Percentiles rank a stretch among this genome's conserved stretches.
phyloP scores from a whole-genome alignment of 2,888 invertebrate genomes.

The Lithophane ornitopus region DNA sequence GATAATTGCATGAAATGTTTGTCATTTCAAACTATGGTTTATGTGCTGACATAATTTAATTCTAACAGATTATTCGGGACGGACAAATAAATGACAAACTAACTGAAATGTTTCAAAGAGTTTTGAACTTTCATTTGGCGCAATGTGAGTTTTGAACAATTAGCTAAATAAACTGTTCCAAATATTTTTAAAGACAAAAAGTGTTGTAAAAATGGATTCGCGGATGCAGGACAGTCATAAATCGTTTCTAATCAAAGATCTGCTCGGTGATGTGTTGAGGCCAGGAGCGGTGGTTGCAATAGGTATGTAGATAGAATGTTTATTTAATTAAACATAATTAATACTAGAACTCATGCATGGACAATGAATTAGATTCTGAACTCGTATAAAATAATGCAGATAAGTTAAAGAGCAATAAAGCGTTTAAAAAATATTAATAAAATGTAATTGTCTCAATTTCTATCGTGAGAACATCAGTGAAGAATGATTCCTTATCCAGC shows the following conservation, averaged over 20 bases:
- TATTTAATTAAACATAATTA: not conserved
- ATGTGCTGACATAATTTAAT: not conserved
- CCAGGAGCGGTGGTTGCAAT: constrained; percentile 73
- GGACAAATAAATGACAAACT: too few species aligned
- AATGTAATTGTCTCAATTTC: not conserved
- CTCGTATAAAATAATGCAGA: too few species aligned
- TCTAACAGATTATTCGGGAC: not conserved
- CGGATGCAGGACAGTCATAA: constrained; percentile 92
- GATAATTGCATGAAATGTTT: constrained; percentile 11
- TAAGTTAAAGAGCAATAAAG: too few species aligned
- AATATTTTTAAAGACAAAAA: constrained; percentile 1
- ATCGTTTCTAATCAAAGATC: constrained; percentile 96
- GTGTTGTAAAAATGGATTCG: constrained; percentile 70
- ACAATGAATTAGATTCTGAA: not conserved
- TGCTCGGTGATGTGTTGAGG: constrained; percentile 94
- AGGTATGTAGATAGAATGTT: constrained; percentile 61
- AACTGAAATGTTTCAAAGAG: not conserved
- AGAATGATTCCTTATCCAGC: not conserved
- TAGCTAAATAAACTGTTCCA: not conserved
- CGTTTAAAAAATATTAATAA: not conserved
- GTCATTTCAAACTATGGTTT: not conserved
- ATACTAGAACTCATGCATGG: not conserved
- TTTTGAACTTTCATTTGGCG: constrained; percentile 2
- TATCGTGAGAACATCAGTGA: not conserved
- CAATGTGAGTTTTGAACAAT: constrained; percentile 20